Evolutionary conservation across 1,140 invertebrate genomes (phyloP).

Genomic region (Brachionus asplanchnoidis): DNA sequence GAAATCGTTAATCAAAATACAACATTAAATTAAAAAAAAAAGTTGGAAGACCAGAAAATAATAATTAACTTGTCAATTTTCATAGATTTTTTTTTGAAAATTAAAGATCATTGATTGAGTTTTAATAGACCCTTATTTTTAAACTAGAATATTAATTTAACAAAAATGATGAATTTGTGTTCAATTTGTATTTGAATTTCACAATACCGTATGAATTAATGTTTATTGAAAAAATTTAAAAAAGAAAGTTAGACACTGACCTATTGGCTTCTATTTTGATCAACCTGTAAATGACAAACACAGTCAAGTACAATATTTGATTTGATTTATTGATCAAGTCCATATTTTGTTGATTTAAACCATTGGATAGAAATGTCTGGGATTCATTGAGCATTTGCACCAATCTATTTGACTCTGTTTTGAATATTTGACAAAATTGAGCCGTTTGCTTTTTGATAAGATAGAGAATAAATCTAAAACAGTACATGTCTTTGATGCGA

Average conservation of each 20-base stretch:
- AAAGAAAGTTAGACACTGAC: not conserved
- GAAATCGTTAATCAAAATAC: too few species aligned
- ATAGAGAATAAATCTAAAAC: conserved; percentile 35
- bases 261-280: not conserved
- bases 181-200: too few species aligned
- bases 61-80: too few species aligned
- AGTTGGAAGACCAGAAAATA: too few species aligned
- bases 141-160: too few species aligned
- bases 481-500: conserved; percentile 23
- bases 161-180: too few species aligned
- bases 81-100: too few species aligned
- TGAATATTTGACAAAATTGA: conserved; percentile 11
- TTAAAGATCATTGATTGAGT: too few species aligned
- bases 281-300: conserved; percentile 7
- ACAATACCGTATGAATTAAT: too few species aligned
- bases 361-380: not conserved
- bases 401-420: not conserved
- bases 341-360: not conserved
- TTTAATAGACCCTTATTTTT: too few species aligned
- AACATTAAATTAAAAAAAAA: too few species aligned
- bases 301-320: conserved; percentile 22
- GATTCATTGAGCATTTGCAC: conserved; percentile 39
- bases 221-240: too few species aligned
- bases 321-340: not conserved
- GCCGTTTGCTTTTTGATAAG: conserved; percentile 2